phyloP scores from a whole-genome alignment of 2,113 vertebrate genomes.

The Nesoenas mayeri region DNA sequence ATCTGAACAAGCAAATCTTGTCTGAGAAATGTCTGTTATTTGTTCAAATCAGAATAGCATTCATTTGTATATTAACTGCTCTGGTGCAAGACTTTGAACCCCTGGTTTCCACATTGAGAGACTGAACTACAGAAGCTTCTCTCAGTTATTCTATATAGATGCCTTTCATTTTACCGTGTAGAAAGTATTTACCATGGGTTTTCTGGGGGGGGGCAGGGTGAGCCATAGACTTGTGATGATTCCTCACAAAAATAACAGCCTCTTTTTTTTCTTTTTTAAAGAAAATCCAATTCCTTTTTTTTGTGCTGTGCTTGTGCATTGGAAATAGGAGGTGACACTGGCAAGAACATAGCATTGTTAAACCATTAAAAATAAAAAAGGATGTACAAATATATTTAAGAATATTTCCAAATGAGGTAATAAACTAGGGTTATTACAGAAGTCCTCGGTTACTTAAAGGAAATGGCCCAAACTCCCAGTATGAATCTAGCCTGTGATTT shows the following conservation, averaged over 20 bases:
- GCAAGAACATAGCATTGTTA: not conserved
- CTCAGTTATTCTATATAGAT: not conserved
- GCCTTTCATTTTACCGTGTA: not conserved
- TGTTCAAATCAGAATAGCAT: not conserved
- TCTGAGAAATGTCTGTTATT: not conserved
- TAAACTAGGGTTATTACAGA: not conserved
- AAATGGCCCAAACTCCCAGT: not conserved
- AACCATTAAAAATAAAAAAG: not conserved
- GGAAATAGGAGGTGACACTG: not conserved
- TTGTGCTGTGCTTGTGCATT: not conserved
- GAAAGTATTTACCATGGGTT: rapidly evolving
- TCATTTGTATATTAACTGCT: not conserved
- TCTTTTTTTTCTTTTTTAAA: not conserved
- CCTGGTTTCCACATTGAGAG: not conserved
- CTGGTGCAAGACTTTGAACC: not conserved
- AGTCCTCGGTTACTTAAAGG: not conserved
- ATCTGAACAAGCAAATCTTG: not conserved
- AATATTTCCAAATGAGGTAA: not conserved
- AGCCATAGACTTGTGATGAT: not conserved
- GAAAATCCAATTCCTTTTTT: not conserved
- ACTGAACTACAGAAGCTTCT: not conserved
- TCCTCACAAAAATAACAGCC: not conserved
- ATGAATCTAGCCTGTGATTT: not conserved
- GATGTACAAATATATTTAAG: not conserved
- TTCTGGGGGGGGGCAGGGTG: not conserved